These are phyloP conservation scores for Speoplatyrhinus poulsoni DNA, from an alignment of 2,113 vertebrate genomes.

Conservation along the genomic window DNA sequence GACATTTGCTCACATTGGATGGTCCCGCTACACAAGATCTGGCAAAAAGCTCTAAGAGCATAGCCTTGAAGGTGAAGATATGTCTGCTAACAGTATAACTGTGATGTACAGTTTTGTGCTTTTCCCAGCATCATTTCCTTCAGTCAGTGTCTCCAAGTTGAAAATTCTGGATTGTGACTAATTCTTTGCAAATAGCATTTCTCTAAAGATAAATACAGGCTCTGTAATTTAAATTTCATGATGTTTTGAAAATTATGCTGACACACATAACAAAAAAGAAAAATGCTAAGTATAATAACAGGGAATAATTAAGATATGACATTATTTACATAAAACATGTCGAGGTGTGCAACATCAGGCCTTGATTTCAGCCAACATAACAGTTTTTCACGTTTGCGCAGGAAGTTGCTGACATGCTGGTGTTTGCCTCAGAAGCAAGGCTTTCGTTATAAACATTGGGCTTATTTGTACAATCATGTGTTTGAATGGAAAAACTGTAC, in stretches of 20 bases:
- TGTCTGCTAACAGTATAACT: constrained; percentile 12
- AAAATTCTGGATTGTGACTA: constrained; percentile 56
- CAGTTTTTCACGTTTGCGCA: too few species aligned
- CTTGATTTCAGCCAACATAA: too few species aligned
- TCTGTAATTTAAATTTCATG: constrained; percentile 55
- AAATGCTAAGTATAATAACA: constrained; percentile 7
- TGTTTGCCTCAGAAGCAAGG: too few species aligned
- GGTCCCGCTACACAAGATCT: too few species aligned
- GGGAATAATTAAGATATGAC: too few species aligned
- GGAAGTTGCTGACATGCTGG: too few species aligned
- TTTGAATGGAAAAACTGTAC: constrained; percentile 10
- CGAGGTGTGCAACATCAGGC: too few species aligned
- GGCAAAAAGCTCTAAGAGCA: background rate
- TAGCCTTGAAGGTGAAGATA: constrained; percentile 29
- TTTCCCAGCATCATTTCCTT: constrained; percentile 22
- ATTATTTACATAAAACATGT: too few species aligned
- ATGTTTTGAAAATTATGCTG: constrained; percentile 61
- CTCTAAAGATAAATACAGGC: constrained; percentile 41
- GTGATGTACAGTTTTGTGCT: constrained; percentile 22
- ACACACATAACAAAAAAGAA: constrained; percentile 44
- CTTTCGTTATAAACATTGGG: too few species aligned
- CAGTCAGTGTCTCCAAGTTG: constrained; percentile 34
- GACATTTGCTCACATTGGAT: too few species aligned
- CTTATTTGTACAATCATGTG: too few species aligned
- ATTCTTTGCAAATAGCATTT: constrained; percentile 55